Evolutionary conservation across 2,797 vertebrate genomes (phyloP).

Genomic region (Cuculus canorus): DNA sequence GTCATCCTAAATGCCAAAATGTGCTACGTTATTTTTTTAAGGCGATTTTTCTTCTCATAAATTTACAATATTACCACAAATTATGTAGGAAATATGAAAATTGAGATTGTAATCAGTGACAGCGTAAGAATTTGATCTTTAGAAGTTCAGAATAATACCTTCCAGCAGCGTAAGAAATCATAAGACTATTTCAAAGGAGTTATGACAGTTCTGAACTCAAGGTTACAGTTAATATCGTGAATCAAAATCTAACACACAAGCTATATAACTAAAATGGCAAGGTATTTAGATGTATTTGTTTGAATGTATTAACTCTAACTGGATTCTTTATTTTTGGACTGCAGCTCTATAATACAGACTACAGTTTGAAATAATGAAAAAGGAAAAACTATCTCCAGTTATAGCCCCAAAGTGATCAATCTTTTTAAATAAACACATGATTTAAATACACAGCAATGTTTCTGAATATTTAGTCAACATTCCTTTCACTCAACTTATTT

Average conservation of each 20-base stretch:
- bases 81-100: background rate
- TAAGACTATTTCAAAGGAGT: background rate
- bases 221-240: background rate
- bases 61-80: background rate
- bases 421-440: background rate
- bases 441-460: background rate
- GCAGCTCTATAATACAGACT: background rate
- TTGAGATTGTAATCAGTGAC: background rate
- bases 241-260: background rate
- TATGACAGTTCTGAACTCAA: background rate
- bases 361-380: background rate
- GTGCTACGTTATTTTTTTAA: background rate
- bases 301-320: background rate
- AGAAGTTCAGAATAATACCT: background rate
- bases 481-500: background rate
- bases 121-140: background rate
- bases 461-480: background rate
- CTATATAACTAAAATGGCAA: background rate
- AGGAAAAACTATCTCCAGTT: background rate
- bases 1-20: background rate
- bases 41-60: background rate
- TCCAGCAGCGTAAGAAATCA: conserved; percentile 14
- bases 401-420: background rate
- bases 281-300: background rate
- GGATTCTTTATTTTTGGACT: background rate